Percentiles rank a stretch among this genome's conserved stretches.
Conservation (phyloP, 2,888 invertebrate genomes). For the Arge pagana region DNA sequence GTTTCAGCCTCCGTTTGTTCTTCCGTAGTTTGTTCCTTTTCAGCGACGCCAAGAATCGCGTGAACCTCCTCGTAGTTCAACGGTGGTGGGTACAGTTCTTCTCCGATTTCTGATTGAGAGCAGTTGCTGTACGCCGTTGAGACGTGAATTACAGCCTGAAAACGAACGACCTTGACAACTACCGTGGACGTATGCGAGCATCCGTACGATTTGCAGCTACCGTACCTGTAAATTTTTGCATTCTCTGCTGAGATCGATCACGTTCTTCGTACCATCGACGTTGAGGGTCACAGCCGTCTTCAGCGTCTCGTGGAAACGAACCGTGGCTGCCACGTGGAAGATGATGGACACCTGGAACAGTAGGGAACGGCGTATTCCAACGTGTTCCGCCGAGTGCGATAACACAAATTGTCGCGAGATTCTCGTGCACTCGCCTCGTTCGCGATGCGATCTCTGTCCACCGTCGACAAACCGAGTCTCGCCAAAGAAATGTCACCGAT, state of each 20-base stretch:
- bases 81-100: slow-evolving; percentile 3
- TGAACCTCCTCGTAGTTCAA: slow-evolving; percentile 10
- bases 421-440: slow-evolving; percentile 31
- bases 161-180: background rate
- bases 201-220: background rate
- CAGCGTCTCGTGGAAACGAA: slow-evolving; percentile 29
- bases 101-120: slow-evolving; percentile 2
- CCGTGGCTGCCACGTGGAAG: slow-evolving; percentile 31
- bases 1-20: background rate
- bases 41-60: background rate
- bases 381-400: too few relatives aligned
- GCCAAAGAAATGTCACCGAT: slow-evolving; percentile 54
- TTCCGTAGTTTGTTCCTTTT: too few relatives aligned
- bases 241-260: slow-evolving; percentile 27
- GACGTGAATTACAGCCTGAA: slow-evolving; percentile 9
- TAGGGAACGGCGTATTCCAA: too few relatives aligned
- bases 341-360: slow-evolving; percentile 30
- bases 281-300: slow-evolving; percentile 26
- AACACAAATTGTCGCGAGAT: too few relatives aligned
- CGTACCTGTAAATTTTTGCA: slow-evolving; percentile 29
- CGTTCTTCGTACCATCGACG: slow-evolving; percentile 25
- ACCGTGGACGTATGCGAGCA: too few relatives aligned
- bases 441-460: slow-evolving; percentile 41
- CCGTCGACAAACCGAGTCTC: slow-evolving; percentile 52
- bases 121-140: slow-evolving; percentile 13